These are phyloP conservation scores for Oplegnathus fasciatus DNA, from an alignment of 2,113 vertebrate genomes.

Conservation along the genomic window DNA sequence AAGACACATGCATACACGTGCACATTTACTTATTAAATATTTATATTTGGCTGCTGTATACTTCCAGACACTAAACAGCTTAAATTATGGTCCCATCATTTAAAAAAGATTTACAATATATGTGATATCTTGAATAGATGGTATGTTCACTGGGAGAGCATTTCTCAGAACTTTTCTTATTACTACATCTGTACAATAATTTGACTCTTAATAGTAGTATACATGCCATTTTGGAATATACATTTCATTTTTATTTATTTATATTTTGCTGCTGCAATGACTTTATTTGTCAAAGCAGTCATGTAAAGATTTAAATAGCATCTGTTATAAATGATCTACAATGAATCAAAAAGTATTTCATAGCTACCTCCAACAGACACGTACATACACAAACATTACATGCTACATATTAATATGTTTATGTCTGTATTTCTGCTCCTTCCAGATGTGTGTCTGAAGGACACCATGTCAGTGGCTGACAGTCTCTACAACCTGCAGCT, in stretches of 20 bases:
- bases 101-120: conserved; percentile 1
- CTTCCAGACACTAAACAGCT: neutral
- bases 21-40: conserved; percentile 48
- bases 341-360: neutral
- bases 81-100: neutral
- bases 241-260: neutral
- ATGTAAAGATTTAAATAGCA: neutral
- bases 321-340: neutral
- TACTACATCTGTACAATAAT: neutral
- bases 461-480: conserved; percentile 94
- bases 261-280: neutral
- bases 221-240: neutral
- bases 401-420: neutral
- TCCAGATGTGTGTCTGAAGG: conserved; percentile 93
- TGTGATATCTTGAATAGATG: neutral
- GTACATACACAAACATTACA: neutral
- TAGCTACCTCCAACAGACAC: neutral
- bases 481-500: conserved; percentile 94
- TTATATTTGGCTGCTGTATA: conserved; percentile 16
- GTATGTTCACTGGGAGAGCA: neutral
- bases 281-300: neutral
- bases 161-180: neutral
- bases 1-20: neutral
- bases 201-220: neutral
- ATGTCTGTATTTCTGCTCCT: neutral